Evolutionary conservation across 2,113 vertebrate species (phyloP).

Genomic region (Tragulus kanchil): DNA sequence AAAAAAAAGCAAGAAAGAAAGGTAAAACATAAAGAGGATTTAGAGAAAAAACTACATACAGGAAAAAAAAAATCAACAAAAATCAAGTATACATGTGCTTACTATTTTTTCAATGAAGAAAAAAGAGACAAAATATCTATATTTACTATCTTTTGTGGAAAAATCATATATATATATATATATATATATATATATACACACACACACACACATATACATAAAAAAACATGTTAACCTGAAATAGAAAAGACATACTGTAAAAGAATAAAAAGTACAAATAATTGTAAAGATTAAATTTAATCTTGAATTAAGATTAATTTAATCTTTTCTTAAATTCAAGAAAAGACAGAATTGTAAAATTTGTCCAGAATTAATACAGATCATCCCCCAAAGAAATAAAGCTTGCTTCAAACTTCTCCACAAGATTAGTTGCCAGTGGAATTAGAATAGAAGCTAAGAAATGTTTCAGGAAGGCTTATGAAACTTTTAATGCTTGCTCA

Average conservation of each 20-base stretch:
- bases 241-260: background rate
- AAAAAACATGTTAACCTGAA: background rate
- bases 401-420: background rate
- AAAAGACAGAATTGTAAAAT: background rate
- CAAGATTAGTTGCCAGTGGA: background rate
- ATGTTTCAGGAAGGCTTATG: background rate
- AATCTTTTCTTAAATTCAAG: background rate
- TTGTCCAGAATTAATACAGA: background rate
- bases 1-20: too few relatives aligned
- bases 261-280: background rate
- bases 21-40: background rate
- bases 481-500: background rate
- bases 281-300: constrained; percentile 18
- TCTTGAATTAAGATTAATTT: background rate
- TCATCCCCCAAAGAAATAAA: constrained; percentile 24
- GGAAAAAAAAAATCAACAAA: background rate
- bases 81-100: background rate
- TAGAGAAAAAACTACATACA: background rate
- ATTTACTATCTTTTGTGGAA: background rate
- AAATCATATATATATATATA: background rate
- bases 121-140: background rate
- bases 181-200: accelerated
- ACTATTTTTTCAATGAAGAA: background rate
- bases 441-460: background rate
- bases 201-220: background rate